A percentile compares a stretch with the other conserved stretches of the same genome.
These are phyloP conservation scores for Melanaphis sacchari DNA, from an alignment of 1,140 invertebrate genomes.

Conservation along the genomic window DNA sequence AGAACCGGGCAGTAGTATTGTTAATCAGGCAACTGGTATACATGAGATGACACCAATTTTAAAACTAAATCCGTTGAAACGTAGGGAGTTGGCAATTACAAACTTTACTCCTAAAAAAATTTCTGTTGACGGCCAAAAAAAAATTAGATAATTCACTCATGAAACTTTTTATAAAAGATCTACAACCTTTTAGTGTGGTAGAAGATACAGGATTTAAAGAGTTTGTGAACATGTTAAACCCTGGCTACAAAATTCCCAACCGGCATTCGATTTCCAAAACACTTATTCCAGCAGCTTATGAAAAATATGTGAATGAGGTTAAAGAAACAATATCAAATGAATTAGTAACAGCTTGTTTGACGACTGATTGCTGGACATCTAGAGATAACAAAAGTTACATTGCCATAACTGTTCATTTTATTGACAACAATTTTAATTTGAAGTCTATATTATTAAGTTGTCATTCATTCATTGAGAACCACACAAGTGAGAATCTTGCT, in stretches of 20 bases:
- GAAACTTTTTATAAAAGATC: slow-evolving; percentile 17
- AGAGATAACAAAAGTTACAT: slow-evolving; percentile 60
- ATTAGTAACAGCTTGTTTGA: slow-evolving; percentile 59
- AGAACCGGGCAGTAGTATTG: neutral
- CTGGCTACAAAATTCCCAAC: slow-evolving; percentile 20
- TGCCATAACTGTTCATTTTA: slow-evolving; percentile 60
- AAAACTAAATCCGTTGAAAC: neutral
- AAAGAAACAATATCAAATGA: neutral
- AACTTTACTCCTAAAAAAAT: slow-evolving; percentile 23
- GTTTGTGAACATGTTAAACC: slow-evolving; percentile 41
- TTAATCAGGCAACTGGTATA: neutral
- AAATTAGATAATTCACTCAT: neutral
- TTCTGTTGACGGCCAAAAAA: neutral
- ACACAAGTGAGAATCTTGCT: neutral
- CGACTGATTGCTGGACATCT: slow-evolving; percentile 61
- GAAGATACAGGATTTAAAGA: slow-evolving; percentile 42
- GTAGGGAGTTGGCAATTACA: neutral
- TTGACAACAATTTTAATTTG: slow-evolving; percentile 58
- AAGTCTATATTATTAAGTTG: neutral
- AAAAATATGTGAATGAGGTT: slow-evolving; percentile 2
- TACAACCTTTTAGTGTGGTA: slow-evolving; percentile 48
- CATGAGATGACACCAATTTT: neutral
- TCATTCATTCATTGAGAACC: neutral
- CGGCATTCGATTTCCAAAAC: slow-evolving; percentile 5
- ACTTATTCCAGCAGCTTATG: slow-evolving; percentile 35